These are phyloP conservation scores for Eremobia ochroleuca DNA, from an alignment of 2,888 invertebrate species.

Conservation along the genomic window DNA sequence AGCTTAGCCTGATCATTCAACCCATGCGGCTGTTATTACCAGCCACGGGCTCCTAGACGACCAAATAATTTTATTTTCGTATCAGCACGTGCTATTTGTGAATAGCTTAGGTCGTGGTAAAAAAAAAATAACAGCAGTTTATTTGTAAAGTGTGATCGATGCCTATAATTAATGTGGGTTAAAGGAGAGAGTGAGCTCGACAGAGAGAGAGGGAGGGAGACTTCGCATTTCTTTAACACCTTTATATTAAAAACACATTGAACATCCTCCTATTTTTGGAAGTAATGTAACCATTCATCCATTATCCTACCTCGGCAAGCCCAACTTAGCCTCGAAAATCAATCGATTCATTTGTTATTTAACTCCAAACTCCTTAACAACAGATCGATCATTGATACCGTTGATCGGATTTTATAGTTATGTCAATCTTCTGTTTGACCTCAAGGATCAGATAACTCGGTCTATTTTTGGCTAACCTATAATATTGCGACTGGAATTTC, in stretches of 20 bases:
- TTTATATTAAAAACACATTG: neutral
- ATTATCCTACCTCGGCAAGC: too few relatives aligned
- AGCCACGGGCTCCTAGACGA: too few relatives aligned
- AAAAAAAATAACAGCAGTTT: neutral
- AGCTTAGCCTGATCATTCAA: too few relatives aligned
- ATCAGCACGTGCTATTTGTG: neutral
- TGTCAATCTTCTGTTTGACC: neutral
- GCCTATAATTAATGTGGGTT: neutral
- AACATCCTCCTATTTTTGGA: neutral
- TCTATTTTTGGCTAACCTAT: constrained; percentile 17
- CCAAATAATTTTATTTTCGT: too few relatives aligned
- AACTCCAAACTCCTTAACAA: constrained; percentile 6
- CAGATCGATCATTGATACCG: constrained; percentile 16
- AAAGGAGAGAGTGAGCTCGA: neutral
- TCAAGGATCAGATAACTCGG: constrained; percentile 21
- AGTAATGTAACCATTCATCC: neutral
- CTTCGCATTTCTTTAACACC: too few relatives aligned
- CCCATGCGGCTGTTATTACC: too few relatives aligned
- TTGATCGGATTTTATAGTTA: constrained; percentile 26
- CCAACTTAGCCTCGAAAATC: constrained; percentile 9
- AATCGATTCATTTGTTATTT: constrained; percentile 32
- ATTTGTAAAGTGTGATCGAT: neutral
- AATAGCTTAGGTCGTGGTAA: neutral
- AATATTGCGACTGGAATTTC: constrained; percentile 1
- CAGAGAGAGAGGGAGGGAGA: neutral